Conservation (phyloP, 2,888 invertebrate genomes). For the Acanthacorydalis orientalis region DNA sequence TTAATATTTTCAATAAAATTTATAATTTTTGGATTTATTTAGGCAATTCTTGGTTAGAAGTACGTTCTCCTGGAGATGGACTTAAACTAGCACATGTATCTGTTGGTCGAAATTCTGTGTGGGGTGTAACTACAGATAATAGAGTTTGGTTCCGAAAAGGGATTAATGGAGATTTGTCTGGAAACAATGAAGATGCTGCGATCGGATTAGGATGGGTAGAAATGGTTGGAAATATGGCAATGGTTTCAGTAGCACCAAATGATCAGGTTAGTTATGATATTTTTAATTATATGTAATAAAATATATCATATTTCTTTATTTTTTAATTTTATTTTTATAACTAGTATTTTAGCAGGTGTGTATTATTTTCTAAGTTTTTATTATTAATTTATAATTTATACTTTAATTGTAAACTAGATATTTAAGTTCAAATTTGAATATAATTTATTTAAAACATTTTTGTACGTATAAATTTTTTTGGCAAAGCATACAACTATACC, state of each 20-base stretch:
- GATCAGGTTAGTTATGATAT: constrained; percentile 42
- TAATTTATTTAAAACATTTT: too few relatives aligned
- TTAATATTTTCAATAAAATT: neutral
- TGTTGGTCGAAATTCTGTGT: constrained; percentile 62
- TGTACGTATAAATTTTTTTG: too few relatives aligned
- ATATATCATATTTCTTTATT: neutral
- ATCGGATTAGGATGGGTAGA: constrained; percentile 78
- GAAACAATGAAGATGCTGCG: constrained; percentile 57
- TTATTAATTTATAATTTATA: too few relatives aligned
- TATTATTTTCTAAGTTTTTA: too few relatives aligned
- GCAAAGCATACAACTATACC: too few relatives aligned
- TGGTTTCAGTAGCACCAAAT: constrained; percentile 70
- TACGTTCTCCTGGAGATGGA: constrained; percentile 54
- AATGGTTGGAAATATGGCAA: constrained; percentile 71
- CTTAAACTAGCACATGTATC: constrained; percentile 59
- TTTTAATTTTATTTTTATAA: neutral
- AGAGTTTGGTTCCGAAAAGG: constrained; percentile 78
- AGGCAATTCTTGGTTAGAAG: constrained; percentile 66
- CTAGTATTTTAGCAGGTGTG: too few relatives aligned
- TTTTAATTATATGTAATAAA: too few relatives aligned
- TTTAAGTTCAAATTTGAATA: too few relatives aligned
- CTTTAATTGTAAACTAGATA: too few relatives aligned
- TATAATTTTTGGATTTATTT: constrained; percentile 4
- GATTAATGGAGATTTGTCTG: constrained; percentile 49
- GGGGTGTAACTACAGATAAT: constrained; percentile 69